Base-by-base conservation (phyloP, 2,113 vertebrate species). In the Fulmarus glacialis region DNA sequence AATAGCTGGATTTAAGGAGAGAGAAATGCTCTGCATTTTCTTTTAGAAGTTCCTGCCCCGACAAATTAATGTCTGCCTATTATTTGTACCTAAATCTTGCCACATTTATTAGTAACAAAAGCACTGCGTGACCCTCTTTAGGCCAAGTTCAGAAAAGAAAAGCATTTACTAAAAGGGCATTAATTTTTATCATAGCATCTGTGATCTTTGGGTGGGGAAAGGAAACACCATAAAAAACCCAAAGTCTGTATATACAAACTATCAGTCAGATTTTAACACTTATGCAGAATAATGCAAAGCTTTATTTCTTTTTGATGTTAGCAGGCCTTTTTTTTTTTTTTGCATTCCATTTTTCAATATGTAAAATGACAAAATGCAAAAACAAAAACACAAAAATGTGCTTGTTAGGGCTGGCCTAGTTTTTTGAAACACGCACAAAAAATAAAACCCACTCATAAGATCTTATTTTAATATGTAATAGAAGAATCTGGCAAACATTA, bases 291-390 rank as follows among this genome's bases (percentile, higher is more conserved):
- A 92, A 90, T 82, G 87, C 86, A 82, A 96, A 95, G 91, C 91
- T 97, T 97, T 95, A 85, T 85, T 94, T 92, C 82, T 91, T 94
- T 96, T 91, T 95, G 72, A 89, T 88, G 82, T 82, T 81, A 96
- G 72, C 86, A 90, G 59, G 81, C 59, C 68, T 92, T 67, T 88
- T 92, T 70, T 67, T 87, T 87, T 36, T 38, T 75, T 79, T 77
- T 94, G 68, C 95, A 82, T 97, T 90, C 78, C 55, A 58, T 83
- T 95, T 91, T 91, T 95, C 95, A 95, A 96, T 96, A 96, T 53
- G 93, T 93, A 96, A 96, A 92, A 97, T 97, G 95, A 96, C 97
- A 97, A 97, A 96, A 97, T 58, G 88, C 78, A 96, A 96, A 93
- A 97, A 93, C 95, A 96, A 95, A 97, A 95, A 96, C 96, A 97